Evolutionary conservation across 2,888 invertebrate genomes (phyloP), one percentile per base, ranked within the genome.

Genomic region (Cecidostiba fungosa): DNA sequence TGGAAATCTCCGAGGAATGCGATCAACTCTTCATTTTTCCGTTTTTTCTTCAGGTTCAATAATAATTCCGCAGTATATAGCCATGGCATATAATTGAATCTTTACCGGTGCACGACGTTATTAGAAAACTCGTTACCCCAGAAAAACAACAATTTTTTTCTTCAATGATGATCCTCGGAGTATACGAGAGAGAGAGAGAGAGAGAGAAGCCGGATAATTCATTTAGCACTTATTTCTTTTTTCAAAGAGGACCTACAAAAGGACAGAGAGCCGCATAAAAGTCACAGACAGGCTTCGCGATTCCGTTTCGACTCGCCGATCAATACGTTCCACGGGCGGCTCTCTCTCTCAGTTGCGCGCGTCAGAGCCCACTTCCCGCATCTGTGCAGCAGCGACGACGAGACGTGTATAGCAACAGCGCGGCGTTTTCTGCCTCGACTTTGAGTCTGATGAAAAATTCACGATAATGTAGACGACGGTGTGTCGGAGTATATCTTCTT

Each of bases 231-330:
- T 62, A 3, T 66, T 66, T 66, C 23, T 12, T 2, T 23, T 19
- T 5, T 10, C 10, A n/a, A 59, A 59, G 59, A 59, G 59, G 50
- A 66, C 66, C 29, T 26, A 26, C 66, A 66, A 66, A 29, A 26
- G 29, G 66, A 66, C 14, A 8, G 10, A 43, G 43, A 66, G 26
- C 0, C 26, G 54, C 66, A 5, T 66, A 66, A 66, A 66, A 72
- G 70, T 82, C 26, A 43, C 3, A 72, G 77, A 29, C 43, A 5
- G 39, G 78, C 70, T 84, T 78, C 29, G 50, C 26, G 43, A 84
- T 62, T 84, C 78, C 78, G 73, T 73, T 83, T 83, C 54, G 72
- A 70, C 77, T 78, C 47, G 26, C 29, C 78, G 84, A 84, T 84
- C 78, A 84, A 84, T 84, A 84, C 73, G 73, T 73, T 62, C 66